Evolutionary conservation across 2,797 vertebrate genomes (phyloP).

Genomic region (Bryconaethiops microstoma): DNA sequence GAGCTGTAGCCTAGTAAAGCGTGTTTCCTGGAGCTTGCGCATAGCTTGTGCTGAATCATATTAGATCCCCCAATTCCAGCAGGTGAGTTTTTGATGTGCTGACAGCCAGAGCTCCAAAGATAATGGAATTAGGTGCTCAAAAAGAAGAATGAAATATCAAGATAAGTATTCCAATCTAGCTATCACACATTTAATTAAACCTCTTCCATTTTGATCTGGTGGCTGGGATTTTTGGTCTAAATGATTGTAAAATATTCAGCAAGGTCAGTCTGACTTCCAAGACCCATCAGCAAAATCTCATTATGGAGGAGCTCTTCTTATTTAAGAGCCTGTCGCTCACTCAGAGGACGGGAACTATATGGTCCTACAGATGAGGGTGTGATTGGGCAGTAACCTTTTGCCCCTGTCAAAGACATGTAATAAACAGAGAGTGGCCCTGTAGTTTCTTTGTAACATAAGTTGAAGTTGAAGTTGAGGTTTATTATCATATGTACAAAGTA

Average conservation of each 20-base stretch:
- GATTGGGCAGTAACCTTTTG: background rate
- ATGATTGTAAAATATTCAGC: constrained; percentile 69
- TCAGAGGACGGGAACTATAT: constrained; percentile 67
- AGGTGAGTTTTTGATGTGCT: constrained; percentile 66
- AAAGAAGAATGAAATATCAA: constrained; percentile 65
- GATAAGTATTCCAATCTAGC: constrained; percentile 70
- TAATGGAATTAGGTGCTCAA: constrained; percentile 69
- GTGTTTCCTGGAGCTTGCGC: background rate
- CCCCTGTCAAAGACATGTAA: constrained; percentile 2
- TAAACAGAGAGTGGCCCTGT: background rate
- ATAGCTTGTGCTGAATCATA: constrained; percentile 42
- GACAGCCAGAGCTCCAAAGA: constrained; percentile 71
- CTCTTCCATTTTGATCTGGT: constrained; percentile 61
- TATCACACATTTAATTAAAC: constrained; percentile 74
- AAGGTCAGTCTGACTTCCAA: constrained; percentile 69
- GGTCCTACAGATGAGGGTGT: constrained; percentile 60
- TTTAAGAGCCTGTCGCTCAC: constrained; percentile 66
- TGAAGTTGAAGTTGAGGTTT: no score
- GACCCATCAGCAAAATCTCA: constrained; percentile 72
- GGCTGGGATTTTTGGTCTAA: constrained; percentile 66
- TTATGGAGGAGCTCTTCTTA: constrained; percentile 67
- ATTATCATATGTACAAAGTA: no score
- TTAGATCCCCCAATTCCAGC: constrained; percentile 56
- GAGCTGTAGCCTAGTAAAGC: background rate
- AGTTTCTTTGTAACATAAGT: background rate